Conservation (phyloP, 2,113 vertebrate species). For the Limanda limanda region DNA sequence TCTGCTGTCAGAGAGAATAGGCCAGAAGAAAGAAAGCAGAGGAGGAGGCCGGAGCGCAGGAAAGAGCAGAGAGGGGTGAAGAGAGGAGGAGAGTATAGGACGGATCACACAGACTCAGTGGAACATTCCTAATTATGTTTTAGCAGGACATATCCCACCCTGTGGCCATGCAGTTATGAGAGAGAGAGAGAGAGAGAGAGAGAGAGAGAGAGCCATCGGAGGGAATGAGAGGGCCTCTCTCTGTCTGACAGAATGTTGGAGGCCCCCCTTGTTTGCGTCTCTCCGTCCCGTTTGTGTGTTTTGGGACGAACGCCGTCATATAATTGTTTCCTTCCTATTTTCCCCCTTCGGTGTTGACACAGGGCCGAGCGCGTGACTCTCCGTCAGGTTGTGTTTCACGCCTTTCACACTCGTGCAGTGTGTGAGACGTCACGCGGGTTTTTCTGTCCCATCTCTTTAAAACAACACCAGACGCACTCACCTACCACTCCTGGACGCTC, state of each 20-base stretch:
- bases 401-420: conserved; percentile 47
- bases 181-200: conserved; percentile 31
- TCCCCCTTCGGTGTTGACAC: conserved; percentile 36
- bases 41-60: conserved; percentile 32
- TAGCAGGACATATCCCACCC: conserved; percentile 71
- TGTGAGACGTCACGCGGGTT: conserved; percentile 6
- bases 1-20: conserved; percentile 72
- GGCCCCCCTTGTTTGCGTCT: conserved; percentile 19
- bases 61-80: conserved; percentile 48
- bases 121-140: conserved; percentile 78
- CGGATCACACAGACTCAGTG: conserved; percentile 60
- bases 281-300: conserved; percentile 32
- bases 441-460: conserved; percentile 35
- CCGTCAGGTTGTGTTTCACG: conserved; percentile 49
- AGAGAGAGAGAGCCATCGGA: conserved; percentile 51
- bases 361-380: conserved; percentile 50
- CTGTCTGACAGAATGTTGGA: conserved; percentile 32
- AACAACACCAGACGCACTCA: conserved; percentile 20
- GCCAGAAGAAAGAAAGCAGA: conserved; percentile 57
- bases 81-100: conserved; percentile 42
- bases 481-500: conserved; percentile 52
- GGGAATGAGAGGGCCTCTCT: conserved; percentile 47
- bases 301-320: conserved; percentile 33
- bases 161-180: conserved; percentile 64
- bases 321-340: conserved; percentile 71